These are phyloP conservation scores for Anser brachyrhynchus DNA, from an alignment of 2,113 vertebrate species.

Conservation along the genomic window DNA sequence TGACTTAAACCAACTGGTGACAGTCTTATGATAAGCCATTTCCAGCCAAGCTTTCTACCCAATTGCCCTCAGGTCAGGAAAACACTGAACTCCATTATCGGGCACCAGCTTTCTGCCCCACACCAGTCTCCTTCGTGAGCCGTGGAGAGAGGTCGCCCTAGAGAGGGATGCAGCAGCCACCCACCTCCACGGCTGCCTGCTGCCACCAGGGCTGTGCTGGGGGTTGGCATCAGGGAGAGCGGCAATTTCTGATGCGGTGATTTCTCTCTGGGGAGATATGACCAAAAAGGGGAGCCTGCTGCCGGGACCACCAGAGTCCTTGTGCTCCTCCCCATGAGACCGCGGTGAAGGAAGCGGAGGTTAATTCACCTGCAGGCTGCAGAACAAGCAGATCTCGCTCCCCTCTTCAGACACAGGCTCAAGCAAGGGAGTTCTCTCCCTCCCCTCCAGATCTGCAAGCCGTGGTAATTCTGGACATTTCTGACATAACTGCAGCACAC, in stretches of 20 bases:
- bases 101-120: slow-evolving; percentile 31
- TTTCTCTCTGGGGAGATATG: rapidly evolving
- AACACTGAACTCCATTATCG: slow-evolving; percentile 57
- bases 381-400: not conserved
- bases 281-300: not conserved
- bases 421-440: not conserved
- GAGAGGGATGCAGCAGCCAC: rapidly evolving
- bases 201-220: not conserved
- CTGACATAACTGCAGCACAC: not conserved
- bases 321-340: not conserved
- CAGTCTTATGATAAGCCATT: slow-evolving; percentile 72
- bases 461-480: not conserved
- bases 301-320: not conserved
- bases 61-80: slow-evolving; percentile 60
- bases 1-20: slow-evolving; percentile 72
- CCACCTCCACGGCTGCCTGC: not conserved
- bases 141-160: slow-evolving; percentile 6
- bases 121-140: slow-evolving; percentile 23
- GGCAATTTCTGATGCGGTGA: not conserved
- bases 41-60: slow-evolving; percentile 52
- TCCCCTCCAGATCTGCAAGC: not conserved
- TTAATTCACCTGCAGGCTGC: not conserved
- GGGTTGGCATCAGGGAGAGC: not conserved
- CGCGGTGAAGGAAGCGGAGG: not conserved
- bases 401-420: not conserved